phyloP scores from a whole-genome alignment of 2,888 invertebrate species.

The Cantharis lateralis region DNA sequence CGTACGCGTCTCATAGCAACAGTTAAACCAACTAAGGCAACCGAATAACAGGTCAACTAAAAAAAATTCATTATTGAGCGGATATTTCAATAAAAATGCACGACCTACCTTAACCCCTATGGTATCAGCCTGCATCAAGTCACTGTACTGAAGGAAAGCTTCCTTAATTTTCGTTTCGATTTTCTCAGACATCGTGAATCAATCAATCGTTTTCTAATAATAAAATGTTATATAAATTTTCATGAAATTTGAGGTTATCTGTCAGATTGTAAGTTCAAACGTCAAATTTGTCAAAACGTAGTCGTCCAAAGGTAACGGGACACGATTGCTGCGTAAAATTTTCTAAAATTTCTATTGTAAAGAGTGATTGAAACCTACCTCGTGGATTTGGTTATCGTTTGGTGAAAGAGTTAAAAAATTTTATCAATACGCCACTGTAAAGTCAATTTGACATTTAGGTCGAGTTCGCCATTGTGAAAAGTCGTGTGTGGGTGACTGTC shows the following conservation, averaged over 20 bases:
- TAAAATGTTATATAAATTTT: neutral
- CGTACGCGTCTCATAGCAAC: conserved; percentile 59
- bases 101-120: conserved; percentile 51
- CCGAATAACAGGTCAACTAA: conserved; percentile 60
- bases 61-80: conserved; percentile 36
- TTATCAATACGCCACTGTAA: conserved; percentile 20
- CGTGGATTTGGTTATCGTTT: neutral
- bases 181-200: neutral
- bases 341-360: neutral
- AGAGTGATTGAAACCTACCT: neutral
- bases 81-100: conserved; percentile 17
- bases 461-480: conserved; percentile 41
- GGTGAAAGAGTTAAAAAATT: neutral
- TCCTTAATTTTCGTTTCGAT: conserved; percentile 41
- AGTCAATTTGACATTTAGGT: conserved; percentile 34
- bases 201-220: neutral
- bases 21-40: conserved; percentile 57
- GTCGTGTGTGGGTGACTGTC: conserved; percentile 23
- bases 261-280: neutral
- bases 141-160: conserved; percentile 45
- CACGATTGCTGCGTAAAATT: neutral
- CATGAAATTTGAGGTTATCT: neutral
- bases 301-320: neutral
- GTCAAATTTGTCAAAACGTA: neutral
- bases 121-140: conserved; percentile 51